Evolutionary conservation across 2,113 vertebrate species (phyloP).

Genomic region (Mesembrinibis cayennensis): DNA sequence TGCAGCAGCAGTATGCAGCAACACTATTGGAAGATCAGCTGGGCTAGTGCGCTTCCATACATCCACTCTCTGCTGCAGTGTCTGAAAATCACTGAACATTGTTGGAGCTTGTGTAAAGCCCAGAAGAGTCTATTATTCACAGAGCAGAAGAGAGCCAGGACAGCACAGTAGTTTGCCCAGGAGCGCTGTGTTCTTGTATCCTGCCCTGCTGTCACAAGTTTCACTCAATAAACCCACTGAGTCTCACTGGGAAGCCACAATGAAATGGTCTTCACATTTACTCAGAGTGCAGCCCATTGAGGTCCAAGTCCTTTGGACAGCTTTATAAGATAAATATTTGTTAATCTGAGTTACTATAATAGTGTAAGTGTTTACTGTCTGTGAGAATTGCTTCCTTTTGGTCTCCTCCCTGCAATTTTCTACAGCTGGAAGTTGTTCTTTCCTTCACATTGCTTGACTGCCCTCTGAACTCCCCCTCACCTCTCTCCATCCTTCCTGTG

Average conservation of each 20-base stretch:
- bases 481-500: conserved; percentile 45
- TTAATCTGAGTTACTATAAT: conserved; percentile 27
- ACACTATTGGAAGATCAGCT: not conserved
- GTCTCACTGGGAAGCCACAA: not conserved
- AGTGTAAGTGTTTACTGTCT: not conserved
- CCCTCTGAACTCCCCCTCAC: conserved; percentile 38
- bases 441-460: conserved; percentile 30
- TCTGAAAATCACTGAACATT: not conserved
- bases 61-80: not conserved
- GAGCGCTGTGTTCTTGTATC: not conserved
- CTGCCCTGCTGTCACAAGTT: not conserved
- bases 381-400: conserved; percentile 49
- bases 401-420: conserved; percentile 47
- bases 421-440: conserved; percentile 52
- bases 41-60: not conserved
- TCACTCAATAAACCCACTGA: not conserved
- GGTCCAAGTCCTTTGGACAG: not conserved
- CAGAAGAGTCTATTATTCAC: not conserved
- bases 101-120: not conserved
- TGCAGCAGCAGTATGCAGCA: not conserved
- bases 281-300: not conserved
- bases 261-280: not conserved
- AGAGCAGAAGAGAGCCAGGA: not conserved
- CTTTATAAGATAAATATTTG: conserved; percentile 49
- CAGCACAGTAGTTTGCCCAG: not conserved